Evolutionary conservation across 1,140 invertebrate species (phyloP).

Genomic region (Ostrea edulis): DNA sequence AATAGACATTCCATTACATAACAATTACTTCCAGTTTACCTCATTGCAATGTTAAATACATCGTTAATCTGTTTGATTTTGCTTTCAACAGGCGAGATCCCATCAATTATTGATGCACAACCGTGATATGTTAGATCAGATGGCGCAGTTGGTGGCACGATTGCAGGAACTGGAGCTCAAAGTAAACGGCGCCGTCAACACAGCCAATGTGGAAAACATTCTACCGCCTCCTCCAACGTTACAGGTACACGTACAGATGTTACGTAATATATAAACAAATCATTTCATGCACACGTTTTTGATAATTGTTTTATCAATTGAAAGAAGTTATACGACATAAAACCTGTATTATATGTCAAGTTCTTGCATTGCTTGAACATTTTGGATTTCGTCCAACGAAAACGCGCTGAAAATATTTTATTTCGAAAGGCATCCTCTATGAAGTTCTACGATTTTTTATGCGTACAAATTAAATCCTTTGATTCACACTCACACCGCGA

Average conservation of each 20-base stretch:
- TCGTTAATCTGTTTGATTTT: not conserved
- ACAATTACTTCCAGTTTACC: not conserved
- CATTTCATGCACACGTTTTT: not conserved
- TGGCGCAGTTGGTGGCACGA: constrained; percentile 86
- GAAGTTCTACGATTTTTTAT: not conserved
- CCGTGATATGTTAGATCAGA: constrained; percentile 94
- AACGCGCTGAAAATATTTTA: not conserved
- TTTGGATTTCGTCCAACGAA: constrained; percentile 6
- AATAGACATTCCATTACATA: not conserved
- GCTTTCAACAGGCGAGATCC: constrained; percentile 87
- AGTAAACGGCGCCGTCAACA: constrained; percentile 61
- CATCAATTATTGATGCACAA: constrained; percentile 97
- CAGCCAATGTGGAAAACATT: constrained; percentile 54
- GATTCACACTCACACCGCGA: not conserved
- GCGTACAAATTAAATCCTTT: not conserved
- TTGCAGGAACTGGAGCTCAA: constrained; percentile 89
- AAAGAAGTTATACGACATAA: not conserved
- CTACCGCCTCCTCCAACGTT: constrained; percentile 58
- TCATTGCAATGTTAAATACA: not conserved
- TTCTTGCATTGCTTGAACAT: not conserved
- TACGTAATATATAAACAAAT: constrained; percentile 5
- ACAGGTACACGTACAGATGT: constrained; percentile 58
- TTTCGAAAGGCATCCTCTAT: not conserved
- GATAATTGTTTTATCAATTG: not conserved
- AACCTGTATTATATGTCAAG: not conserved